phyloP scores from a whole-genome alignment of 2,797 vertebrate species.

The Hippocampus kuda region DNA sequence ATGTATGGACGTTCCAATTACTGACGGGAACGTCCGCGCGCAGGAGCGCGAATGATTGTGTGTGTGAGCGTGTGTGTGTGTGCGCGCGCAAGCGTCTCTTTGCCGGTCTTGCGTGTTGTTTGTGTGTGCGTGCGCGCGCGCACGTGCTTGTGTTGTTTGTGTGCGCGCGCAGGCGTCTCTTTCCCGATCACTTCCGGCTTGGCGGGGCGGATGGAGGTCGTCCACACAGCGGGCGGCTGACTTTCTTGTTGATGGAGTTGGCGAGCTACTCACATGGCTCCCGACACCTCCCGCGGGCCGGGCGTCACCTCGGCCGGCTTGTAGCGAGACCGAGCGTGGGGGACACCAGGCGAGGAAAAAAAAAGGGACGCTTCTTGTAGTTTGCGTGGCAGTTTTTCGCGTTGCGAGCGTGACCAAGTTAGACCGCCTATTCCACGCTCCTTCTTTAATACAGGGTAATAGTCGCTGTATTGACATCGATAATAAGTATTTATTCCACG shows the following conservation, averaged over 20 bases:
- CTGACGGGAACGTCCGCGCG: too few species aligned
- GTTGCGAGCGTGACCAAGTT: background rate
- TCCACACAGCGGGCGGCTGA: background rate
- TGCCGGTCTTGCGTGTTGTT: too few species aligned
- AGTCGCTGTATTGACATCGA: background rate
- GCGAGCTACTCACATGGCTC: background rate
- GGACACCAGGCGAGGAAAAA: background rate
- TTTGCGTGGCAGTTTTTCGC: background rate
- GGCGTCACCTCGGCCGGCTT: background rate
- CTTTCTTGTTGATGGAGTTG: background rate
- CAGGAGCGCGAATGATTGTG: too few species aligned
- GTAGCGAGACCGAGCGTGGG: background rate
- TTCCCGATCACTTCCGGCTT: conserved; percentile 3
- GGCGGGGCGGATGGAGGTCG: background rate
- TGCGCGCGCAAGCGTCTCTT: too few species aligned
- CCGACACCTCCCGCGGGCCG: background rate
- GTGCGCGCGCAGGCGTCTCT: background rate
- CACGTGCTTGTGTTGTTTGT: background rate
- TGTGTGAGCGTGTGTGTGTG: too few species aligned
- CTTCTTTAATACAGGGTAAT: background rate
- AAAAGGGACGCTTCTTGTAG: background rate
- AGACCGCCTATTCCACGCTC: background rate
- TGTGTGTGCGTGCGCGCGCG: background rate
- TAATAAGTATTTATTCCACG: background rate
- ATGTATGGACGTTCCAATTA: too few species aligned